A percentile compares a stretch with the other conserved stretches of the same genome.
Conservation (phyloP, 2,888 invertebrate genomes). For the Aleiodes leptofemur region DNA sequence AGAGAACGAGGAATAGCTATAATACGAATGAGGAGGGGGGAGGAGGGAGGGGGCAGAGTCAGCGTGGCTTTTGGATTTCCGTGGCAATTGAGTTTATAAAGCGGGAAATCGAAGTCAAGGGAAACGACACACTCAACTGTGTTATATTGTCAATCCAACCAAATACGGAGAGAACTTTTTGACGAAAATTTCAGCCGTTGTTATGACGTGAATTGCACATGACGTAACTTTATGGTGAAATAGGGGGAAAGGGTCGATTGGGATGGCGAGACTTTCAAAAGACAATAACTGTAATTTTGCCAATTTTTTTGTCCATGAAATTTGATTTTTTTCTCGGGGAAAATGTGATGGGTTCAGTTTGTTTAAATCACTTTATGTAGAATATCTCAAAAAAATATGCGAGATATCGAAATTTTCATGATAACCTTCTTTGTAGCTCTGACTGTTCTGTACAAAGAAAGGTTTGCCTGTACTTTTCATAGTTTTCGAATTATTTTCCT, state of each 20-base stretch:
- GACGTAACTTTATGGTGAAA: slow-evolving; percentile 66
- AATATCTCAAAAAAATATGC: too few relatives aligned
- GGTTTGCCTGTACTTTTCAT: too few relatives aligned
- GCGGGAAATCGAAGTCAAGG: slow-evolving; percentile 73
- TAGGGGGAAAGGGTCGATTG: slow-evolving; percentile 46
- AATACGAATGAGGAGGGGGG: slow-evolving; percentile 13
- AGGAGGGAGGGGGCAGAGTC: background rate
- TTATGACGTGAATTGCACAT: slow-evolving; percentile 73
- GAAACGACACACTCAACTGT: slow-evolving; percentile 38
- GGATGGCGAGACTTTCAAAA: background rate
- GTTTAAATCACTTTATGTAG: too few relatives aligned
- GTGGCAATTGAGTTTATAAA: slow-evolving; percentile 74
- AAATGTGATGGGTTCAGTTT: too few relatives aligned
- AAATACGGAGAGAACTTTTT: slow-evolving; percentile 69
- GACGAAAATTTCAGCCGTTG: slow-evolving; percentile 75
- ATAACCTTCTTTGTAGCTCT: too few relatives aligned
- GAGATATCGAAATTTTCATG: too few relatives aligned
- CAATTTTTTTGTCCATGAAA: slow-evolving; percentile 5
- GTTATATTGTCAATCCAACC: slow-evolving; percentile 56
- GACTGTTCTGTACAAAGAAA: too few relatives aligned
- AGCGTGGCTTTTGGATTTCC: slow-evolving; percentile 61
- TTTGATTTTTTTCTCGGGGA: too few relatives aligned
- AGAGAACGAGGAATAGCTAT: slow-evolving; percentile 40
- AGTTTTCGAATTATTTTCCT: too few relatives aligned
- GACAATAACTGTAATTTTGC: slow-evolving; percentile 13